Percentiles rank a stretch among this genome's conserved stretches.
Evolutionary conservation across 2,888 invertebrate genomes (phyloP).

Genomic region (Diplolepis rosae): DNA sequence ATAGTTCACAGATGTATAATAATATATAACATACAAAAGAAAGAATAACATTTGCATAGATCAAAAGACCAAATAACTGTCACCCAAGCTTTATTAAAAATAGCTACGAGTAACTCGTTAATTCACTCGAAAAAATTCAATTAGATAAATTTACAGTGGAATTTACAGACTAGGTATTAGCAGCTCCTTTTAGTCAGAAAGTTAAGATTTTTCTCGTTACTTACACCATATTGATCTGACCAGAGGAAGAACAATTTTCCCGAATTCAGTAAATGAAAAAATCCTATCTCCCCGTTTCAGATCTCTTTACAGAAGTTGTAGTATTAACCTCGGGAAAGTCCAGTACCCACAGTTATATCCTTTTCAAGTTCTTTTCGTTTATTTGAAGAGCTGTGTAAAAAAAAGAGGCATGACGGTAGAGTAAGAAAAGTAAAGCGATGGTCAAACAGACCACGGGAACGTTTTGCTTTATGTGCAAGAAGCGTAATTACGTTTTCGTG

Average conservation of each 20-base stretch:
- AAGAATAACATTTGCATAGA: background rate
- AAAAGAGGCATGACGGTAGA: background rate
- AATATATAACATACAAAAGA: background rate
- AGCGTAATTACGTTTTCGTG: slow-evolving; percentile 26
- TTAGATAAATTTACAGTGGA: slow-evolving; percentile 56
- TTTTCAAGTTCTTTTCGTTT: slow-evolving; percentile 11
- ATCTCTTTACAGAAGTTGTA: background rate
- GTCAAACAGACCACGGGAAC: slow-evolving; percentile 20
- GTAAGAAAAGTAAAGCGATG: background rate
- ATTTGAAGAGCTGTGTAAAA: background rate
- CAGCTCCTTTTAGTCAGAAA: slow-evolving; percentile 40
- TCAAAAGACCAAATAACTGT: background rate
- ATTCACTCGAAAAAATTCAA: slow-evolving; percentile 58
- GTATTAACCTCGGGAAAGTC: background rate
- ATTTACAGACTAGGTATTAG: slow-evolving; percentile 48
- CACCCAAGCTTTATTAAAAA: background rate
- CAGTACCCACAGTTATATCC: background rate
- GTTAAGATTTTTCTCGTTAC: slow-evolving; percentile 38
- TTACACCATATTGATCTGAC: slow-evolving; percentile 15
- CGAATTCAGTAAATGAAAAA: slow-evolving; percentile 24
- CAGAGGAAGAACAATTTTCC: slow-evolving; percentile 32
- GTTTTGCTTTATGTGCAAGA: slow-evolving; percentile 18
- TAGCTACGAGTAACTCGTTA: slow-evolving; percentile 49
- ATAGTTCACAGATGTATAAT: too few relatives aligned
- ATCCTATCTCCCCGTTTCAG: background rate